Evolutionary conservation across 1,140 invertebrate species (phyloP), one percentile per base, ranked within the genome.

Genomic region (Drosophila tsacasi): DNA sequence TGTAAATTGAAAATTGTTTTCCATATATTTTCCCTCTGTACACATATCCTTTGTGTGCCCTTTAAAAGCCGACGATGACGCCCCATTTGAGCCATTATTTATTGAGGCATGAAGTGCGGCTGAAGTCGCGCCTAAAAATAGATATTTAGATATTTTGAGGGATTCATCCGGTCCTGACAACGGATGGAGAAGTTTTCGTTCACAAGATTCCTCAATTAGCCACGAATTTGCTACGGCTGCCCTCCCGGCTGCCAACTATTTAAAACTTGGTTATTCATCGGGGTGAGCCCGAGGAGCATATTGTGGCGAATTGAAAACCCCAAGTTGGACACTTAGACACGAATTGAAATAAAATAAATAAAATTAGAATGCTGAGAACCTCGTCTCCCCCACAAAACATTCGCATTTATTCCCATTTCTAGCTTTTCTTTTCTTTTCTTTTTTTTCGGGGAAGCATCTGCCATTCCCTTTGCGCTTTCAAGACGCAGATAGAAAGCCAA

Each of bases 311-410:
- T 61, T n/a, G 23, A 59, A 82, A 69, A 44, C 64, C 46, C 80
- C 46, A 74, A 78, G 65, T 84, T 74, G 76, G 60, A 77, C 85
- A 90, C 84, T 89, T 81, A 81, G 79, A 82, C 85, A 90, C 85
- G 85, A 74, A 91, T 85, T 74, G 76, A 90, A 85, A 90, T 90
- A 80, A 90, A 90, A 85, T 90, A 90, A 90, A 90, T 90, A 90
- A 90, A 90, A 90, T 90, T 90, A 90, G 61, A 74, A 82, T 72
- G 60, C 12, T 13, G 17, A 23, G 13, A n/a, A n/a, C 17, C 6
- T 25, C 58, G 52, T 23, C 46, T 59, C 19, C 50, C 66, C 37
- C 23, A 42, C 54, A 42, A 46, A 65, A 63, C 44, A 27, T 23
- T 30, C 19, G 12, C 69, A 57, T 58, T 39, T 37, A 47, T 61